A percentile compares a stretch with the other conserved stretches of the same genome.
phyloP scores from a whole-genome alignment of 2,113 vertebrate species.

The Tichodroma muraria region DNA sequence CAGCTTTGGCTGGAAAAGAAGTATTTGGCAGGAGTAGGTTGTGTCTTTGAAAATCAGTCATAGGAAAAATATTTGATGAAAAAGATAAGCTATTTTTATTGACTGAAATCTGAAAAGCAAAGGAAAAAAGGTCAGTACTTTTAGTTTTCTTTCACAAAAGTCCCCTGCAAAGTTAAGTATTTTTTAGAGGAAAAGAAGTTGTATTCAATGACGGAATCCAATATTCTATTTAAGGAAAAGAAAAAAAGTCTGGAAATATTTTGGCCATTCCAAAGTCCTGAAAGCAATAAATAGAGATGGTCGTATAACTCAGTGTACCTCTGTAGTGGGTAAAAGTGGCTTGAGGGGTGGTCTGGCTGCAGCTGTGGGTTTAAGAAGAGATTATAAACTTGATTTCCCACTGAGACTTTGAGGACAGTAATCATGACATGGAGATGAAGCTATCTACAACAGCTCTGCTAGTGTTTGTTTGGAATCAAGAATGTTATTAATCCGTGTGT shows the following conservation, averaged over 20 bases:
- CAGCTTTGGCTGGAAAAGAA: background rate
- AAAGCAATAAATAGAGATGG: background rate
- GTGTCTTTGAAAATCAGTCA: background rate
- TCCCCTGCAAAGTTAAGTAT: background rate
- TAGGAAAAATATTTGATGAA: background rate
- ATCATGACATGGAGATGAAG: background rate
- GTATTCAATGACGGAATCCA: background rate
- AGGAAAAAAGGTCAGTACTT: background rate
- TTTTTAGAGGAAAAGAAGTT: background rate
- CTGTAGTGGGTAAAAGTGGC: background rate
- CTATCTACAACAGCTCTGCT: background rate
- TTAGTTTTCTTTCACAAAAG: background rate
- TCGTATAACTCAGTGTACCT: background rate
- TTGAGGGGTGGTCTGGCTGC: background rate
- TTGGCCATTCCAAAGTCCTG: background rate
- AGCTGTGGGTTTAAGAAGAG: background rate
- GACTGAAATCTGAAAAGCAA: background rate
- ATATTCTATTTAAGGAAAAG: background rate
- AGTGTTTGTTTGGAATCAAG: background rate
- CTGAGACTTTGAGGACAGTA: background rate
- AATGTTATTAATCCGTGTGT: background rate
- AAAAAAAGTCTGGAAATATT: background rate
- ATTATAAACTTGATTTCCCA: background rate
- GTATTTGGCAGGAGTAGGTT: background rate
- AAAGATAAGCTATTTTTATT: background rate